Evolutionary conservation across 2,797 vertebrate genomes (phyloP).

Genomic region (Sparidentex hasta): DNA sequence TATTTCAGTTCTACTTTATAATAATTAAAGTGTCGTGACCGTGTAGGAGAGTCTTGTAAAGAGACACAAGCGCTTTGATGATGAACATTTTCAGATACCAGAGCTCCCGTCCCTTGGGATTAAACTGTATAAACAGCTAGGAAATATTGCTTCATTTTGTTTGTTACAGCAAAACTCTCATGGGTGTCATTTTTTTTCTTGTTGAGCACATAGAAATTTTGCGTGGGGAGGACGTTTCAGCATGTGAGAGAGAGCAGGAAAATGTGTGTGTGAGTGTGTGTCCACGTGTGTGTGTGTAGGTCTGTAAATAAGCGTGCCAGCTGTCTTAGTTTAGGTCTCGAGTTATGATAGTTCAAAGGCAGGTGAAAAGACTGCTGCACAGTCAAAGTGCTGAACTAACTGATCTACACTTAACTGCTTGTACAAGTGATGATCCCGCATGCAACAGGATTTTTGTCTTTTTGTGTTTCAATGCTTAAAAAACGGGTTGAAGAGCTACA

Average conservation of each 20-base stretch:
- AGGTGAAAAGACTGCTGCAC: conserved; percentile 25
- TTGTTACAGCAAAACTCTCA: conserved; percentile 69
- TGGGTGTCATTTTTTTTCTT: conserved; percentile 47
- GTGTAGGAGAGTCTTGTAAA: conserved; percentile 41
- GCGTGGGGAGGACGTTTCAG: conserved; percentile 43
- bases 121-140: conserved; percentile 63
- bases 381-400: background rate
- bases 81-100: conserved; percentile 52
- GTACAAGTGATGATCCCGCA: background rate
- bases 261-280: conserved; percentile 9
- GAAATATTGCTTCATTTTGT: conserved; percentile 59
- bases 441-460: background rate
- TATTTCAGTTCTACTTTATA: conserved; percentile 12
- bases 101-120: conserved; percentile 51
- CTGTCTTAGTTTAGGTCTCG: conserved; percentile 35
- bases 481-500: conserved; percentile 3
- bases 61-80: conserved; percentile 38
- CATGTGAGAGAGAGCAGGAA: conserved; percentile 22
- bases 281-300: conserved; percentile 20
- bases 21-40: conserved; percentile 15
- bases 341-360: conserved; percentile 46
- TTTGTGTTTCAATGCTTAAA: background rate
- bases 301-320: conserved; percentile 53
- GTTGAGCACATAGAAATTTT: conserved; percentile 38
- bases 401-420: background rate